Conservation (phyloP, 2,113 vertebrate genomes). For the Taxidea taxus region DNA sequence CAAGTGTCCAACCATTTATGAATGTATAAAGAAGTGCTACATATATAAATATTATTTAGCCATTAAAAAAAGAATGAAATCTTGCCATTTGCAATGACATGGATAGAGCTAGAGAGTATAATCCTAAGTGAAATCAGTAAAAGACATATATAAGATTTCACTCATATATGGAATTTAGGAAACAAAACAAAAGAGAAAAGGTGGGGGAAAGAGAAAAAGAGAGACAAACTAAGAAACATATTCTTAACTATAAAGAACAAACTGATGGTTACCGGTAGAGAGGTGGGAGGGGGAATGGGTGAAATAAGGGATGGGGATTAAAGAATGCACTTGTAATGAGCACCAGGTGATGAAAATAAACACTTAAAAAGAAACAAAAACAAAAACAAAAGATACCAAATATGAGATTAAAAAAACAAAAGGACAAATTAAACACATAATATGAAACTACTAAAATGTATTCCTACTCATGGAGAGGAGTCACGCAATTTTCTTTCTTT, state of each 20-base stretch:
- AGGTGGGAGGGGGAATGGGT: neutral
- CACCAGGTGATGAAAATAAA: neutral
- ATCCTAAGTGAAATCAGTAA: neutral
- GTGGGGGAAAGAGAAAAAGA: neutral
- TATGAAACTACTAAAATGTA: neutral
- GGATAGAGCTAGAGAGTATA: neutral
- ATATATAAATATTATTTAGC: neutral
- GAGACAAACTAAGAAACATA: neutral
- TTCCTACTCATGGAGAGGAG: neutral
- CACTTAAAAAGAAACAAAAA: neutral
- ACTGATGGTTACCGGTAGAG: neutral
- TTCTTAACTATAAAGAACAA: neutral
- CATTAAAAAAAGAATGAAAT: neutral
- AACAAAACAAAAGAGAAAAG: neutral
- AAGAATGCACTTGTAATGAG: neutral
- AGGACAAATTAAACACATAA: neutral
- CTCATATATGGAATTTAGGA: neutral
- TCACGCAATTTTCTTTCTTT: neutral
- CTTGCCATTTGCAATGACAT: neutral
- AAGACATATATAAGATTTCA: neutral
- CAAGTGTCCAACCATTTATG: neutral
- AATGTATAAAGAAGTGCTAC: neutral
- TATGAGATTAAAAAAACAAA: neutral
- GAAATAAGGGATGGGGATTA: neutral
- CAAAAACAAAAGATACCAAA: no score